phyloP scores from a whole-genome alignment of 2,113 vertebrate genomes.

The Motacilla alba region DNA sequence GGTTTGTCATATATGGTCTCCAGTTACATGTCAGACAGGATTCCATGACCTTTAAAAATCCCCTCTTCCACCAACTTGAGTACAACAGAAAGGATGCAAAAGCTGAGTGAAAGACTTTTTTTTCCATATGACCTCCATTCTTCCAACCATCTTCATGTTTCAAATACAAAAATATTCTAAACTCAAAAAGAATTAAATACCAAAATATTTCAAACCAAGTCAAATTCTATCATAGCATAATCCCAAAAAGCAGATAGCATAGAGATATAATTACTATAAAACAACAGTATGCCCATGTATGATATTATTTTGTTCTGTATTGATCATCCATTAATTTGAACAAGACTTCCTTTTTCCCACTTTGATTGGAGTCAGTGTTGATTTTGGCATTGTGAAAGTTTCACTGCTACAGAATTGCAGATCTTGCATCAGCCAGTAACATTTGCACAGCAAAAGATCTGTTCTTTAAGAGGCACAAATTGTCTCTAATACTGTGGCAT shows the following conservation, averaged over 20 bases:
- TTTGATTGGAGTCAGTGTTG: background rate
- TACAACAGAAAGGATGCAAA: background rate
- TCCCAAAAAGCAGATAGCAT: background rate
- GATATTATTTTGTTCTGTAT: background rate
- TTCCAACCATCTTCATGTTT: background rate
- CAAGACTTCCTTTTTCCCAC: background rate
- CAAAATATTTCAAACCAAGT: background rate
- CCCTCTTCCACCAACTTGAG: background rate
- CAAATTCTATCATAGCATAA: background rate
- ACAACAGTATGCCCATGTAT: background rate
- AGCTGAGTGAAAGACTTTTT: background rate
- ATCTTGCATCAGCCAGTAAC: background rate
- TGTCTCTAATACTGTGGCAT: background rate
- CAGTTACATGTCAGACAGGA: background rate
- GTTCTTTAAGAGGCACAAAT: background rate
- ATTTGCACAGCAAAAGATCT: background rate
- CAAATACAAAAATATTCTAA: background rate
- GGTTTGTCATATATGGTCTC: background rate
- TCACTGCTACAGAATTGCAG: background rate
- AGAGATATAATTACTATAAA: background rate
- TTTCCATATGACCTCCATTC: background rate
- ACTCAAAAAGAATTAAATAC: background rate
- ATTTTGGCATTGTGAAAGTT: background rate
- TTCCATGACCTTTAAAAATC: background rate
- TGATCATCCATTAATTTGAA: background rate